These are phyloP conservation scores for Chionomys nivalis DNA, from an alignment of 2,113 vertebrate genomes.

Conservation along the genomic window DNA sequence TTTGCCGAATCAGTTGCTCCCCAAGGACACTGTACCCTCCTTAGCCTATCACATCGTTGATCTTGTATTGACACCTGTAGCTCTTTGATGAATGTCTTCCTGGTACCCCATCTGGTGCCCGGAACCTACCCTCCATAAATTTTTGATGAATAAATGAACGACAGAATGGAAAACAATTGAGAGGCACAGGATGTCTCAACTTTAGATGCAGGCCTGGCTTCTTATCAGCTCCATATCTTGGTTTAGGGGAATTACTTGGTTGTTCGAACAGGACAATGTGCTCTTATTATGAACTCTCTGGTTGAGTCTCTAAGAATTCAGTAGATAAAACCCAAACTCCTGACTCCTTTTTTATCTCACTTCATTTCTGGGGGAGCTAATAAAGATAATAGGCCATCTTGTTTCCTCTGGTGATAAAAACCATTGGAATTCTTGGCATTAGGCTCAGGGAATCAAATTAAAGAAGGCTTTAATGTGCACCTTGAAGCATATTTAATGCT, in stretches of 20 bases:
- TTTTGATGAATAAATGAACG: slow-evolving; percentile 1
- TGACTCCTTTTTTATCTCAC: not conserved
- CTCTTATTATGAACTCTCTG: not conserved
- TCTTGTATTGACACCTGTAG: not conserved
- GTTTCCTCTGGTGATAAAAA: slow-evolving; percentile 6
- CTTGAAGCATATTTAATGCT: slow-evolving; percentile 22
- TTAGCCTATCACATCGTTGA: not conserved
- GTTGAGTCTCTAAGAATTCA: not conserved
- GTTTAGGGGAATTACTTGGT: not conserved
- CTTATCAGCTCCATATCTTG: not conserved
- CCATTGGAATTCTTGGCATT: not conserved
- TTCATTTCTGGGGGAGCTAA: not conserved
- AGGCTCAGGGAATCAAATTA: not conserved
- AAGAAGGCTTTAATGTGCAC: not conserved
- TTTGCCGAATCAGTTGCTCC: not conserved
- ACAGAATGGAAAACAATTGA: not conserved
- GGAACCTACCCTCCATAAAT: not conserved
- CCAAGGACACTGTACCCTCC: not conserved
- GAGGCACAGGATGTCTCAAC: not conserved
- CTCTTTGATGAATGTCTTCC: not conserved
- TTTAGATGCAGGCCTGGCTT: not conserved
- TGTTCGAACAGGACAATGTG: not conserved
- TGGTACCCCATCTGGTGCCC: not conserved
- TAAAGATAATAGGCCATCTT: not conserved
- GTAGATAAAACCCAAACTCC: not conserved